Conservation (phyloP, 2,113 vertebrate genomes). For the Sturnira hondurensis region DNA sequence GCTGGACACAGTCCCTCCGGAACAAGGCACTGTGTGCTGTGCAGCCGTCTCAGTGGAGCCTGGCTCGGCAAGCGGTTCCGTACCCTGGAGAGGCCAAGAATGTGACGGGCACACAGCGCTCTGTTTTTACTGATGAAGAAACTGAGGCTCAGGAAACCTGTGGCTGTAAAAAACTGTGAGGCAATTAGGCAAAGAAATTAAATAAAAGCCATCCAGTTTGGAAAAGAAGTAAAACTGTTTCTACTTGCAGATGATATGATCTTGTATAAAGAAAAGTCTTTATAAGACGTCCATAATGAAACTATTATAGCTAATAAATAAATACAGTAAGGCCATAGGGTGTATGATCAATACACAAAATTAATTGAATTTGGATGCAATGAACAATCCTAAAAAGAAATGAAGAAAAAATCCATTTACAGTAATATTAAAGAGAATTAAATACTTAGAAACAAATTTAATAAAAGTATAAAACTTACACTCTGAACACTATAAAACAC, state of each 20-base stretch:
- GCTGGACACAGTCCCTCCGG: not conserved
- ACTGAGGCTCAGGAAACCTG: not conserved
- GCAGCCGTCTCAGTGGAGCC: not conserved
- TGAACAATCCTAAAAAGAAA: not conserved
- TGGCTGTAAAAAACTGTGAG: not conserved
- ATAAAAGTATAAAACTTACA: not conserved
- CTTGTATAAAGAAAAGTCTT: not conserved
- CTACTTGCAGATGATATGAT: not conserved
- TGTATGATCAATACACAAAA: not conserved
- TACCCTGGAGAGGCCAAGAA: not conserved
- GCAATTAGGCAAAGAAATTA: not conserved
- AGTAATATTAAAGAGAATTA: not conserved
- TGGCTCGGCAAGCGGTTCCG: not conserved
- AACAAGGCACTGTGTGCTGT: not conserved
- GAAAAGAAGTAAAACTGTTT: not conserved
- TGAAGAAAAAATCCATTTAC: not conserved
- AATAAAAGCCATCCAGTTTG: not conserved
- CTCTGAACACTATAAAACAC: not conserved
- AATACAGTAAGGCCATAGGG: not conserved
- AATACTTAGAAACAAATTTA: not conserved
- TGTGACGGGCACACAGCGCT: accelerated
- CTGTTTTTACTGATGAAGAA: not conserved
- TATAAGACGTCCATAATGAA: not conserved
- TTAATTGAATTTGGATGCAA: not conserved
- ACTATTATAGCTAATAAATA: not conserved